A percentile compares a stretch with the other conserved stretches of the same genome.
Conservation (phyloP, 2,113 vertebrate genomes). For the Corvus moneduloides region DNA sequence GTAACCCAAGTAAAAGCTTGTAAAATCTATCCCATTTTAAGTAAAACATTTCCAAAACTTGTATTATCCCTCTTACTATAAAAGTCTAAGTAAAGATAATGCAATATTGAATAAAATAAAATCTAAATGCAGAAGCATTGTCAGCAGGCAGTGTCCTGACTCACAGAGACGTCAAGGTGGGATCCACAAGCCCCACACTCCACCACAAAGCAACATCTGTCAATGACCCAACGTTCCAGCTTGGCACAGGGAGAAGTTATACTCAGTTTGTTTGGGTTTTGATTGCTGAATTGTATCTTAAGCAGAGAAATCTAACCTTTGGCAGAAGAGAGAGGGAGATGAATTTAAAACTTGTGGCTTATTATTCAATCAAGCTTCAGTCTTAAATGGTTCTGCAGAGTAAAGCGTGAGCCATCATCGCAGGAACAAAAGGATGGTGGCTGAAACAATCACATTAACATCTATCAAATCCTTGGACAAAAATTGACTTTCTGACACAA, state of each 20-base stretch:
- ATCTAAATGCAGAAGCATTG: background rate
- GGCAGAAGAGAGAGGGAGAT: background rate
- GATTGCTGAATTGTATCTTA: background rate
- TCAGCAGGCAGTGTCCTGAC: background rate
- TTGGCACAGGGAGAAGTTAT: background rate
- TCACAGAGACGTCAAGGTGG: background rate
- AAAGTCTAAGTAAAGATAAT: background rate
- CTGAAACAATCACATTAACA: constrained; percentile 1
- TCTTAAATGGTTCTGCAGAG: background rate
- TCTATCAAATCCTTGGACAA: constrained; percentile 45
- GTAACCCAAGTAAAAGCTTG: background rate
- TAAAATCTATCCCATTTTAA: background rate
- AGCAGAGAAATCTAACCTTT: background rate
- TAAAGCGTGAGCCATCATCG: background rate
- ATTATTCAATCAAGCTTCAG: background rate
- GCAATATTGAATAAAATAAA: background rate
- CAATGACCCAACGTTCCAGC: background rate
- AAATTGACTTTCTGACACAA: constrained; percentile 52
- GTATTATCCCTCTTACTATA: background rate
- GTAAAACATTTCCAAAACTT: background rate
- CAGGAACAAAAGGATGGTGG: constrained; percentile 1
- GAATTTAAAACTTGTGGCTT: background rate
- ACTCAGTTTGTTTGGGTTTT: background rate
- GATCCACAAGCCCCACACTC: background rate
- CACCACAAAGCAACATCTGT: background rate